Conservation (phyloP, 53 echinoderm and acorn worm species). For the Paracentrotus lividus region DNA sequence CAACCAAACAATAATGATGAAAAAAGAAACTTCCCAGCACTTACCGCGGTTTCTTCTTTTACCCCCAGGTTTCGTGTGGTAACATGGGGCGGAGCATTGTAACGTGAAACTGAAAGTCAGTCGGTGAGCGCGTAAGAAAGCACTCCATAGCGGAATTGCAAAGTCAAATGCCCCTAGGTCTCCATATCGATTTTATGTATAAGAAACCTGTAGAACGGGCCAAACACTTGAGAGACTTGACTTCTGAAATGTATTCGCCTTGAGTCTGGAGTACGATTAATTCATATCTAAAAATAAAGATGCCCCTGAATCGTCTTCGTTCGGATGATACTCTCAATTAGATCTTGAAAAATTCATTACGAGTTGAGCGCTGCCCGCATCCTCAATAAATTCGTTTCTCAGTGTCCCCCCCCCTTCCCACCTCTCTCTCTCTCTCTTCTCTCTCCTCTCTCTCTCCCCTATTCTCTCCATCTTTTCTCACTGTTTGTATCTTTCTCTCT, state of each 20-base stretch:
- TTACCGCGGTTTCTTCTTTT: background rate
- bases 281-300: constrained; percentile 62
- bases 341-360: constrained; percentile 55
- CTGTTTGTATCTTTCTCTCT: no score
- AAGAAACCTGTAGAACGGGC: constrained; percentile 13
- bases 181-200: constrained; percentile 15
- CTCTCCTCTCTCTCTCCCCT: no score
- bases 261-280: constrained; percentile 30
- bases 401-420: background rate
- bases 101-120: constrained; percentile 33
- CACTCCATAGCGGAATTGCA: constrained; percentile 43
- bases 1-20: background rate
- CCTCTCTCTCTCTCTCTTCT: constrained; percentile 42
- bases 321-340: constrained; percentile 58
- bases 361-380: background rate
- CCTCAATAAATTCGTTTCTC: background rate
- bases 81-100: constrained; percentile 23
- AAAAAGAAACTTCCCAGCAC: background rate
- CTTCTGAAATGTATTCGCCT: constrained; percentile 44
- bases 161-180: constrained; percentile 53
- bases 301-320: background rate
- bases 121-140: constrained; percentile 32
- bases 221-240: constrained; percentile 7
- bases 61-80: background rate
- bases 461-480: no score